Conservation (phyloP, 2,113 vertebrate genomes). For the Nannospalax galili region DNA sequence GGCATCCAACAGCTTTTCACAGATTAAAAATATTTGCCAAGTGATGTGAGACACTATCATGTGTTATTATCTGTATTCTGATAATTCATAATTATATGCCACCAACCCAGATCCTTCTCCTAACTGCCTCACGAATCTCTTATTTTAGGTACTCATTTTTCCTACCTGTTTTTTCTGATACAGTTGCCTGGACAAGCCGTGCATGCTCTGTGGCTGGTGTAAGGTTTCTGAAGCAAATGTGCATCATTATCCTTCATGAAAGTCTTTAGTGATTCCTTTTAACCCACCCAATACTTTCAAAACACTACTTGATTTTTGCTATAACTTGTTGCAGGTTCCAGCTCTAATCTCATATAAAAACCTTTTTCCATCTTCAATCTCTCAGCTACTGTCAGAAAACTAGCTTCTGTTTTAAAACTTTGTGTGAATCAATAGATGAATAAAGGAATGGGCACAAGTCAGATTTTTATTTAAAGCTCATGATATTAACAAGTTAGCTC, state of each 20-base stretch:
- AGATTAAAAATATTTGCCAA: background rate
- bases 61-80: background rate
- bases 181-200: background rate
- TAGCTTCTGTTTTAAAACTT: background rate
- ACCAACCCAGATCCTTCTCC: background rate
- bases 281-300: background rate
- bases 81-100: background rate
- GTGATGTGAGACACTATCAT: background rate
- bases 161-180: background rate
- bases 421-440: background rate
- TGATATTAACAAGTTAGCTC: too few relatives aligned
- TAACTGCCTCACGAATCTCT: background rate
- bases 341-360: background rate
- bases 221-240: slow-evolving; percentile 12
- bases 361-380: background rate
- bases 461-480: too few relatives aligned
- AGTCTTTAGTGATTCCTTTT: background rate
- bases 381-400: background rate
- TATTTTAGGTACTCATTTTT: background rate
- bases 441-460: too few relatives aligned
- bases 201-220: background rate
- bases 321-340: background rate
- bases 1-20: background rate
- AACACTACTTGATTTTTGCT: background rate
- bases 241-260: background rate